Evolutionary conservation across 2,113 vertebrate genomes (phyloP).

Genomic region (Notothenia rossii): DNA sequence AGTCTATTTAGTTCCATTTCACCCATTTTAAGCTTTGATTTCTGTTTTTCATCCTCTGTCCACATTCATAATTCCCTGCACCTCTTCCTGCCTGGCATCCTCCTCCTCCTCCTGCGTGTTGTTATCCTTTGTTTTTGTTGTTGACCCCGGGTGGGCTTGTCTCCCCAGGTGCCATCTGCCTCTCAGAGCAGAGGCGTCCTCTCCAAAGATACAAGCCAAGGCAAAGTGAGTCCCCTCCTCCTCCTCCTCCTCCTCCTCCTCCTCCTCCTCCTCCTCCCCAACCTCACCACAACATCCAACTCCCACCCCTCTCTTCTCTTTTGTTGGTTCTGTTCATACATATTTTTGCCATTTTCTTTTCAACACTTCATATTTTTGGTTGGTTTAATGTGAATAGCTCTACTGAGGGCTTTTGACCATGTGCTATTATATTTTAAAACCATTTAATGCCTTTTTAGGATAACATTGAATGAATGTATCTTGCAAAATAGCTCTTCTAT

Average conservation of each 20-base stretch:
- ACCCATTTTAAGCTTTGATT: not conserved
- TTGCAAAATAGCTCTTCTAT: not conserved
- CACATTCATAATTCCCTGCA: not conserved
- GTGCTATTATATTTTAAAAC: not conserved
- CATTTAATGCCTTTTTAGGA: not conserved
- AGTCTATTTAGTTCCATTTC: not conserved
- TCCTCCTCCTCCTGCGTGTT: constrained; percentile 2
- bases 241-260: constrained; percentile 39
- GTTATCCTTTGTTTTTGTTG: constrained; percentile 24
- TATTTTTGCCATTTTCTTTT: constrained; percentile 47
- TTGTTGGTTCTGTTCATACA: constrained; percentile 33
- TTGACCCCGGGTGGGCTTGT: constrained; percentile 75
- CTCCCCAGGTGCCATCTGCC: constrained; percentile 78
- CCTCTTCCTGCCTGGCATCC: not conserved
- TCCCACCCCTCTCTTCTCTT: constrained; percentile 10
- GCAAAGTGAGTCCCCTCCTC: constrained; percentile 79
- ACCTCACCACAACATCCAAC: constrained; percentile 51
- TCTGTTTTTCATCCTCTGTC: not conserved
- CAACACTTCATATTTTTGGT: constrained; percentile 10
- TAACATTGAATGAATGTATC: not conserved
- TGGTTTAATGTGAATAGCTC: not conserved
- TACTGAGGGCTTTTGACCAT: not conserved
- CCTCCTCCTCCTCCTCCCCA: constrained; percentile 45
- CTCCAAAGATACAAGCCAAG: constrained; percentile 73
- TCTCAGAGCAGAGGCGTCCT: constrained; percentile 74